phyloP scores from a whole-genome alignment of 2,888 invertebrate species.

The Scaptomyza caliginosa region DNA sequence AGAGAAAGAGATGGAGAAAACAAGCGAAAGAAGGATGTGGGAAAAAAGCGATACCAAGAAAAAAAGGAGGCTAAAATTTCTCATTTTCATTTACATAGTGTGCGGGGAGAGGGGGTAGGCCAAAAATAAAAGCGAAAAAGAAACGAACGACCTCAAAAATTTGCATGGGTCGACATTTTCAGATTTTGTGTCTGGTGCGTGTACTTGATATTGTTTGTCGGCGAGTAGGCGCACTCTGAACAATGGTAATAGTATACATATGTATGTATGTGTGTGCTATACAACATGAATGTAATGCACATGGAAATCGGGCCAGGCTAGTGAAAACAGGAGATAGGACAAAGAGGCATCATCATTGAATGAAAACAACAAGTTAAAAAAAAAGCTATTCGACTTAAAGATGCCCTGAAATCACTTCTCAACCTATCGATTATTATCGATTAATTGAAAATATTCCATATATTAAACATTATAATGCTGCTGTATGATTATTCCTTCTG shows the following conservation, averaged over 20 bases:
- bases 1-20: neutral
- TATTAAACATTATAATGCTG: no score
- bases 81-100: conserved; percentile 55
- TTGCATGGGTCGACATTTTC: conserved; percentile 67
- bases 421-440: no score
- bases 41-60: conserved; percentile 3
- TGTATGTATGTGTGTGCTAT: conserved; percentile 18
- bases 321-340: neutral
- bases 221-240: conserved; percentile 62
- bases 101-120: neutral
- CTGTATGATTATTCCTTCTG: neutral
- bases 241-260: conserved; percentile 39
- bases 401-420: neutral
- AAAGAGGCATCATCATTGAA: neutral
- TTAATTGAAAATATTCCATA: no score
- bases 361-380: neutral
- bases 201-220: conserved; percentile 18
- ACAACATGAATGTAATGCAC: conserved; percentile 63
- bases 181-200: conserved; percentile 46
- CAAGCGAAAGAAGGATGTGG: neutral
- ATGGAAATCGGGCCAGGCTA: conserved; percentile 35
- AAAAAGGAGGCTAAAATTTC: conserved; percentile 28
- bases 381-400: neutral
- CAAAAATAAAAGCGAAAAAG: neutral
- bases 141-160: conserved; percentile 57